phyloP scores from a whole-genome alignment of 2,888 invertebrate genomes.

The Alcis repandata region DNA sequence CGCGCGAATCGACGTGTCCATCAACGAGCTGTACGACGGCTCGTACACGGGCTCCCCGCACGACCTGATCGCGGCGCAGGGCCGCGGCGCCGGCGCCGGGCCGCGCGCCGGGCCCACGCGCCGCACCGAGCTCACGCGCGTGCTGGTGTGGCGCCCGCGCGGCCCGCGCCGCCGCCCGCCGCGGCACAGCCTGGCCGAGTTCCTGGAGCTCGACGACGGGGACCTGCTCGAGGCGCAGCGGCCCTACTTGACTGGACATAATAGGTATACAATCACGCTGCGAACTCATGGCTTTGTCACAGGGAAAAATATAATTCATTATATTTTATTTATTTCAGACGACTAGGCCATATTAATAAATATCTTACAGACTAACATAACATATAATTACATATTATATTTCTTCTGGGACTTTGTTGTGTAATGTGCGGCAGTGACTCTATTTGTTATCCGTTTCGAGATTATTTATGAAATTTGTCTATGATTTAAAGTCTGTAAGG shows the following conservation, averaged over 20 bases:
- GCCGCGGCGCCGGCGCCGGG: conserved; percentile 89
- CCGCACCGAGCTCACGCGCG: conserved; percentile 91
- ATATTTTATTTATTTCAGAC: no score
- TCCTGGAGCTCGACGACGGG: conserved; percentile 94
- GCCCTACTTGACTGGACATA: conserved; percentile 96
- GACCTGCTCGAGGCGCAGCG: conserved; percentile 92
- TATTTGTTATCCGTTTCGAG: no score
- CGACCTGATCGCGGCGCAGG: conserved; percentile 93
- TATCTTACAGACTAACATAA: no score
- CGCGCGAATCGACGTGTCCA: conserved; percentile 97
- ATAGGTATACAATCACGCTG: no score
- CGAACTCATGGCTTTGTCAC: no score
- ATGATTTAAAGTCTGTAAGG: no score
- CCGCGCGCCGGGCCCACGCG: conserved; percentile 92
- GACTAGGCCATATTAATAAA: no score
- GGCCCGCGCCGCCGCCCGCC: conserved; percentile 79
- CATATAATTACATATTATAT: no score
- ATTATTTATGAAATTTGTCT: no score
- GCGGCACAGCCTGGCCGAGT: conserved; percentile 94
- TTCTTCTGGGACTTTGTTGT: no score
- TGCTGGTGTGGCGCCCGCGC: conserved; percentile 91
- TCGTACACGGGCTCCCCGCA: conserved; percentile 97
- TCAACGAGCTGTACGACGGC: conserved; percentile 98
- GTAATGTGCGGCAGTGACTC: no score
- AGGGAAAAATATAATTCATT: no score